Conservation (phyloP, 1,140 invertebrate genomes). For the Bombus balteatus region DNA sequence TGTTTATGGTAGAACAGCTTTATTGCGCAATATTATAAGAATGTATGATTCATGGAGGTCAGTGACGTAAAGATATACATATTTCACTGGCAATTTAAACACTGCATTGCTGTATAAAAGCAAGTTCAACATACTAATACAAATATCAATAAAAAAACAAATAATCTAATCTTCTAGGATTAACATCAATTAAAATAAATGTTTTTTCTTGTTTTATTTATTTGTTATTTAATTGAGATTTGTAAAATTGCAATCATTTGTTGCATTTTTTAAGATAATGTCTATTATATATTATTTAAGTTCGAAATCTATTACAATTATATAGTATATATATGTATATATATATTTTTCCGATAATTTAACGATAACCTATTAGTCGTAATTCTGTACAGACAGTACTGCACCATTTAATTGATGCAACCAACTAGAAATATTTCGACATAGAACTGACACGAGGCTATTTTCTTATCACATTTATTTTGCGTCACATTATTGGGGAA, state of each 20-base stretch:
- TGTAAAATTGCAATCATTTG: neutral
- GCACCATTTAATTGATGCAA: neutral
- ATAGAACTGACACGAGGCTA: neutral
- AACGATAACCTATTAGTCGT: neutral
- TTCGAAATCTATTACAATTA: neutral
- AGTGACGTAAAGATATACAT: slow-evolving; percentile 23
- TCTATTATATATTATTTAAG: neutral
- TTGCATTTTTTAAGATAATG: neutral
- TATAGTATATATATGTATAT: neutral
- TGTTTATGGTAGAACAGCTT: neutral
- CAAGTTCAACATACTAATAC: neutral
- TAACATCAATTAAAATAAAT: neutral
- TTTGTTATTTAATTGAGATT: neutral
- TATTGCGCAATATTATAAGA: slow-evolving; percentile 33
- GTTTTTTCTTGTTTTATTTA: neutral
- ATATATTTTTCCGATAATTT: neutral
- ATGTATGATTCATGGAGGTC: slow-evolving; percentile 31
- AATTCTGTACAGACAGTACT: neutral
- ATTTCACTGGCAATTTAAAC: neutral
- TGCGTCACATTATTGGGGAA: neutral
- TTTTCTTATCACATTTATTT: slow-evolving; percentile 4
- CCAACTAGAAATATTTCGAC: neutral
- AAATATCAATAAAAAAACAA: neutral
- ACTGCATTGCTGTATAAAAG: neutral
- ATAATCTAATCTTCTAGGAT: neutral